Evolutionary conservation across 2,888 invertebrate genomes (phyloP), one percentile per base, ranked within the genome.

Genomic region (Augiades crinisus): DNA sequence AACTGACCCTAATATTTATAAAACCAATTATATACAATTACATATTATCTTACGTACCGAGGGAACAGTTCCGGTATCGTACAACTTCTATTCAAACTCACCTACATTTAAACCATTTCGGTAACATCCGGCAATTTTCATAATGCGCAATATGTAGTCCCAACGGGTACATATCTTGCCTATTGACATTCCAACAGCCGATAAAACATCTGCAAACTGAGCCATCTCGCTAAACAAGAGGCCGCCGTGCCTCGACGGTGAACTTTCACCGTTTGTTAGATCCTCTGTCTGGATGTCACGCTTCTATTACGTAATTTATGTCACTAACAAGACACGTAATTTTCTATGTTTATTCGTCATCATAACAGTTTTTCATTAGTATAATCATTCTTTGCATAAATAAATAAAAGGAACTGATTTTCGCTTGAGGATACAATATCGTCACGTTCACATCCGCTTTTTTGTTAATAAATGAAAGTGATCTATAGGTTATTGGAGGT

Each of bases 201-300:
- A 66, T 63, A 64, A 62, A 57, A 58, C 58, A 60, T 58, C 57
- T 60, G 55, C 52, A 57, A 47, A 49, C 59, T 59, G 52, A 56
- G 59, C 51, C 55, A 62, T 61, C 62, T 64, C 52, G 60, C 58
- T 53, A 56, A 63, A 59, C 62, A 58, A 58, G 57, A 57, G 57
- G 47, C 53, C 46, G 38, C 43, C 49, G 50, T 24, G 22, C 17
- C 54, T 52, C 45, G 43, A 17, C 40, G 50, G 51, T 78, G 78
- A 86, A 86, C 86, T 86, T 86, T 87, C 86, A 84, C 86, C 75
- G 65, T 78, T 80, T 82, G 78, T 79, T 76, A 70, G 78, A 72
- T 81, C 70, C 67, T 45, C 40, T 51, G 12, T 50, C 37, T 51
- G 37, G 44, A 51, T 44, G 44, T 44, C 44, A 51, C 37, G 37